Evolutionary conservation across 2,797 vertebrate genomes (phyloP).

Genomic region (Coregonus sp.): DNA sequence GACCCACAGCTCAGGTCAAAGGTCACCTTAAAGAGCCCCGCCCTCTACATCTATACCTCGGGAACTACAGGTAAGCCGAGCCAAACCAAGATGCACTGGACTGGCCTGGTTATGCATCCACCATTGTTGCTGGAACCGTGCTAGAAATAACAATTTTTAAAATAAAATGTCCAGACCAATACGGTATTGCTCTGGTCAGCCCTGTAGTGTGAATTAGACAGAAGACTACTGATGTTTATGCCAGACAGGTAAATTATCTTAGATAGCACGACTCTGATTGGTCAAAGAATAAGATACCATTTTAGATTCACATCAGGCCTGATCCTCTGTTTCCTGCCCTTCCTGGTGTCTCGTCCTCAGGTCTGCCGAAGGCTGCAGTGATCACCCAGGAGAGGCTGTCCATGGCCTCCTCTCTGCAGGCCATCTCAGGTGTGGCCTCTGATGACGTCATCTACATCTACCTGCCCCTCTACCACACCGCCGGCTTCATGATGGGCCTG

Average conservation of each 20-base stretch:
- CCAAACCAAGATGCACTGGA: too few relatives aligned
- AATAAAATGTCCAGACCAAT: neutral
- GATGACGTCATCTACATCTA: constrained; percentile 79
- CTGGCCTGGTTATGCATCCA: too few relatives aligned
- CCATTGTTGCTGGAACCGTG: too few relatives aligned
- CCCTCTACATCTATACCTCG: constrained; percentile 89
- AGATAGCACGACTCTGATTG: too few relatives aligned
- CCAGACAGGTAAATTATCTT: too few relatives aligned
- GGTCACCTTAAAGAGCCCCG: constrained; percentile 70
- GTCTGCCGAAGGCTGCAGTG: constrained; percentile 86
- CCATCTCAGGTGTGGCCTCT: constrained; percentile 47
- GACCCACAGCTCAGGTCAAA: constrained; percentile 77
- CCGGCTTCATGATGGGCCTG: constrained; percentile 81
- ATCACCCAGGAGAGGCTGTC: constrained; percentile 76
- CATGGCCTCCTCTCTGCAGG: constrained; percentile 48
- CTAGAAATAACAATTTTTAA: too few relatives aligned
- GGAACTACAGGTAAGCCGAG: constrained; percentile 86
- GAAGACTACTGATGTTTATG: too few relatives aligned
- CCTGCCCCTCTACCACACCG: constrained; percentile 85
- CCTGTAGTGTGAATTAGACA: neutral
- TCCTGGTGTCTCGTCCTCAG: constrained; percentile 54
- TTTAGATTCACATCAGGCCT: neutral
- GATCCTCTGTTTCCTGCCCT: neutral
- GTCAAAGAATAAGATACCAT: constrained; percentile 8
- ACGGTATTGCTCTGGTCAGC: neutral